Evolutionary conservation across 2,797 vertebrate species (phyloP).

Genomic region (Sparidentex hasta): DNA sequence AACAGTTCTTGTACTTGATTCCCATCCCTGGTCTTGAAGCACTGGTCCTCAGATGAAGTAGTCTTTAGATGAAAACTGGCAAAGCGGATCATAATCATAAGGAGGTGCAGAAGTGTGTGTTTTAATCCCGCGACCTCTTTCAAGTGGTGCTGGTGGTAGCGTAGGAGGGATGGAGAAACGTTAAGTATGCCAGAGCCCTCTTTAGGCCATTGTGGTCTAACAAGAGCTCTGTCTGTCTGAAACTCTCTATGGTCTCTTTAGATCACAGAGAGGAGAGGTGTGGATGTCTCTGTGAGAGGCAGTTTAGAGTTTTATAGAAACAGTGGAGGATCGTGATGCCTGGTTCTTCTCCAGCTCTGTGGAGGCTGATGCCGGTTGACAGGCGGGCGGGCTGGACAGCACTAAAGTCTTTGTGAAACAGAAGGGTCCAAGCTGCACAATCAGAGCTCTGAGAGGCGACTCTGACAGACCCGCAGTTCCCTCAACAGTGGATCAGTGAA

Average conservation of each 20-base stretch:
- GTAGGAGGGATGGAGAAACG: conserved; percentile 17
- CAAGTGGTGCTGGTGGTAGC: conserved; percentile 28
- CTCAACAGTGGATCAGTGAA: conserved; percentile 5
- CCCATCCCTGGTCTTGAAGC: conserved; percentile 6
- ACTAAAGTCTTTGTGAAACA: conserved; percentile 38
- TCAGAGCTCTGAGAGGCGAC: background rate
- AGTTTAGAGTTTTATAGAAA: conserved; percentile 56
- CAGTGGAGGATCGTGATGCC: conserved; percentile 62
- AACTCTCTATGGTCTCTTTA: conserved; percentile 44
- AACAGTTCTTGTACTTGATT: no score
- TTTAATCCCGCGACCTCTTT: conserved; percentile 31
- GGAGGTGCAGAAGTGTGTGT: conserved; percentile 3
- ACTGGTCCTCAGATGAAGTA: conserved; percentile 53
- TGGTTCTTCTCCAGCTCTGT: conserved; percentile 77
- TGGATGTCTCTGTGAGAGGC: conserved; percentile 63
- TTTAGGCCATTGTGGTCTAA: conserved; percentile 41
- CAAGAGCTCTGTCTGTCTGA: conserved; percentile 45
- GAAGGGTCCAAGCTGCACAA: conserved; percentile 27
- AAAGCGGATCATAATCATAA: conserved; percentile 18
- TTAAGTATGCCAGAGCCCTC: conserved; percentile 42
- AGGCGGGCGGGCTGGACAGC: conserved; percentile 65
- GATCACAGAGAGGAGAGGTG: conserved; percentile 66
- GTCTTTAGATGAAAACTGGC: conserved; percentile 19
- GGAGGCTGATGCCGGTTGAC: conserved; percentile 74
- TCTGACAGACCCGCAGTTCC: conserved; percentile 6